Base-by-base conservation (phyloP, 2,797 vertebrate genomes). In the Luscinia luscinia region DNA sequence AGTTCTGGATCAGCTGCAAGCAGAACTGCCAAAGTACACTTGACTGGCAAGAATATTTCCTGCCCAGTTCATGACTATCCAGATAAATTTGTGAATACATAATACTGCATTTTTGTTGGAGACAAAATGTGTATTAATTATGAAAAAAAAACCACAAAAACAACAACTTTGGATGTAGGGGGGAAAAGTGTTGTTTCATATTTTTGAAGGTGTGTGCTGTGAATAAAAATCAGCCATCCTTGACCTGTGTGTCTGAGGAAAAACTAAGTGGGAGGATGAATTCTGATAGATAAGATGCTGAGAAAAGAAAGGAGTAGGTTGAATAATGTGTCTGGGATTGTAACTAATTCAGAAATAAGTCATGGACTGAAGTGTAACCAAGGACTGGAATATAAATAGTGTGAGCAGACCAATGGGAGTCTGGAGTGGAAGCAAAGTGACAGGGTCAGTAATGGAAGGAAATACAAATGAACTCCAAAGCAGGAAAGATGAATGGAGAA, bases 261-360 rank as follows among this genome's bases (percentile, higher is more conserved):
- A 92, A 92, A 51, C 58, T 81, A 75, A 83, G 82, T 67, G 63
- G 84, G 66, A 86, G 69, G 87, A 88, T 81, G 62, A 89, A 92
- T 92, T 89, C 59, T 78, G 82, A 88, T 80, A 68, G 76, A 66
- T 85, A 92, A 92, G 73, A 41, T 73, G 40, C n/a, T 89, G 69
- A 86, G 76, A 95, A 89, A 84, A 92, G 58, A 87, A 93, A 94
- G 49, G 64, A 92, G 34, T 87, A 68, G 66, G 63, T 86, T 88
- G 87, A 96, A 77, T 92, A 87, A 95, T 84, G 68, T 85, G 83
- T 78, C 66, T 89, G 58, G 40, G 58, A 84, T 88, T 87, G 84
- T 75, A 94, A 87, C 86, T 85, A 94, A 94, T 94, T 92, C 89
- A 94, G 80, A 95, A 95, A 95, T 95, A 96, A 94, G 86, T 94